Percentiles rank a stretch among this genome's conserved stretches.
These are phyloP conservation scores for Malacoctenus gilli DNA, from an alignment of 2,797 vertebrate genomes.

Conservation along the genomic window DNA sequence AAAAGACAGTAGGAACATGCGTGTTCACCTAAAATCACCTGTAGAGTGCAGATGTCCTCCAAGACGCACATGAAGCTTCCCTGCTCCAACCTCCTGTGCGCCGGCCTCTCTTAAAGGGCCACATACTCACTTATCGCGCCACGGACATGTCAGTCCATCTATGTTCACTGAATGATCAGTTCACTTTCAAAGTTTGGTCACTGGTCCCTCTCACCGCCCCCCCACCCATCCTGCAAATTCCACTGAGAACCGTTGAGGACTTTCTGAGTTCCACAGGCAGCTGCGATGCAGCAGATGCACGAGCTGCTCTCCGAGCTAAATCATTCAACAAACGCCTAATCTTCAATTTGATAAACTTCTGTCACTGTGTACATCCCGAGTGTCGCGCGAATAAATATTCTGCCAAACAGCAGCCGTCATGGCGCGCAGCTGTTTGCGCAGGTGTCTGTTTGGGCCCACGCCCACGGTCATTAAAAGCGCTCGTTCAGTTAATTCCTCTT, in stretches of 20 bases:
- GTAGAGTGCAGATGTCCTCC: too few relatives aligned
- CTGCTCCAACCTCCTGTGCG: too few relatives aligned
- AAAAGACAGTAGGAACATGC: neutral
- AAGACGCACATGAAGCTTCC: too few relatives aligned
- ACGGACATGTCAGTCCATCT: too few relatives aligned
- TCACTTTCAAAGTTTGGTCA: too few relatives aligned
- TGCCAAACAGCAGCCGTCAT: neutral
- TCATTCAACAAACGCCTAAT: neutral
- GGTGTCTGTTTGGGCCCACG: conserved; percentile 8
- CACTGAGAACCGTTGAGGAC: too few relatives aligned
- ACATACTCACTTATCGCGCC: too few relatives aligned
- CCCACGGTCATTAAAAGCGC: conserved; percentile 15
- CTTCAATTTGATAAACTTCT: neutral
- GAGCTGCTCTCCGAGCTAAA: neutral
- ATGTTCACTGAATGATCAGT: too few relatives aligned
- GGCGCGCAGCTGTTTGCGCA: conserved; percentile 26
- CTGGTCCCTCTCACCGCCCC: too few relatives aligned
- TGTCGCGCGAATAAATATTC: neutral
- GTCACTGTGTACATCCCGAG: conserved; percentile 4
- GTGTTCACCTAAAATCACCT: too few relatives aligned
- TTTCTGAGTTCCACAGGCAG: neutral
- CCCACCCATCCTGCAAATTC: too few relatives aligned
- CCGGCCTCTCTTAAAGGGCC: too few relatives aligned
- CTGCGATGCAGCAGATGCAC: neutral
- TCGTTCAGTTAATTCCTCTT: conserved; percentile 34